Percentiles rank a stretch among this genome's conserved stretches.
These are phyloP conservation scores for Sciurus carolinensis DNA, from an alignment of 2,797 vertebrate genomes.

Conservation along the genomic window DNA sequence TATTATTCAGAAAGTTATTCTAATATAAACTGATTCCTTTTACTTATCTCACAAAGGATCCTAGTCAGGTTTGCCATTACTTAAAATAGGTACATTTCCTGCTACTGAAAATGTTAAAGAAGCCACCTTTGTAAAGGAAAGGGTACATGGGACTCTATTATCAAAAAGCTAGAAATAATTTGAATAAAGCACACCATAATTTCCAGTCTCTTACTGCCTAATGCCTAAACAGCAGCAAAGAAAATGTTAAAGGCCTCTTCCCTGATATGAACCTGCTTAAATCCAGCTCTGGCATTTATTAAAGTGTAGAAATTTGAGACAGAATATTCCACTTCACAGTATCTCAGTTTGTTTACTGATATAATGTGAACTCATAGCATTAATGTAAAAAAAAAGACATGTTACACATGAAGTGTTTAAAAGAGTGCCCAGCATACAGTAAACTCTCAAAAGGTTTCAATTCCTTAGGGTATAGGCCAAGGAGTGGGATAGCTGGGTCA, in stretches of 20 bases:
- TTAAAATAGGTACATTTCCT: not conserved
- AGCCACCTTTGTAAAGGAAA: not conserved
- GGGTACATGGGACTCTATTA: fast-evolving
- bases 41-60: not conserved
- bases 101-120: not conserved
- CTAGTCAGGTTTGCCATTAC: not conserved
- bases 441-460: not conserved
- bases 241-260: not conserved
- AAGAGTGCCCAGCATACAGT: not conserved
- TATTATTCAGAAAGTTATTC: not conserved
- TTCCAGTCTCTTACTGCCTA: not conserved
- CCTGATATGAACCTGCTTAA: not conserved
- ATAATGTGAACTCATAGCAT: not conserved
- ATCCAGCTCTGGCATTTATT: not conserved
- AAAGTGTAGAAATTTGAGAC: too few relatives aligned
- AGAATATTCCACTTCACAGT: not conserved
- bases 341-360: not conserved
- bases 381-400: not conserved
- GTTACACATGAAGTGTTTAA: not conserved
- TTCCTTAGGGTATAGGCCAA: too few relatives aligned
- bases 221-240: not conserved
- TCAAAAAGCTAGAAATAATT: not conserved
- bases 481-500: too few relatives aligned
- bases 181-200: not conserved
- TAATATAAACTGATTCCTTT: not conserved